A percentile compares a stretch with the other conserved stretches of the same genome.
phyloP scores from a whole-genome alignment of 1,140 invertebrate genomes.

The Lepidostoma basale region DNA sequence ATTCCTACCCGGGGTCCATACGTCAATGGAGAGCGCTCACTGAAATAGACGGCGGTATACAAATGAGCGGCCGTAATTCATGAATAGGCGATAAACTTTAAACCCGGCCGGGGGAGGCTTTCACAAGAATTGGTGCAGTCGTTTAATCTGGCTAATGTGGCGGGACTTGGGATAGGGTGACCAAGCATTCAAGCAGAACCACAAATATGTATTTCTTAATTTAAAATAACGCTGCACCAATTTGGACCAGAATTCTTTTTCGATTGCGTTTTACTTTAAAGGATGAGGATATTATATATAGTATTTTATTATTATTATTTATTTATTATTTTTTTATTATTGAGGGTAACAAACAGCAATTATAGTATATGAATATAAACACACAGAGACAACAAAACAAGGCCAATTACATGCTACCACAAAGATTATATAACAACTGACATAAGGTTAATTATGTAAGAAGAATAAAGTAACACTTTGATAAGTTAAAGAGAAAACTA shows the following conservation, averaged over 20 bases:
- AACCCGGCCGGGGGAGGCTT: constrained; percentile 36
- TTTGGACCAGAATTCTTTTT: too few species aligned
- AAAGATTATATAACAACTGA: too few species aligned
- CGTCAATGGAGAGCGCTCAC: background rate
- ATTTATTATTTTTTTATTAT: background rate
- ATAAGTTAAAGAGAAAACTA: too few species aligned
- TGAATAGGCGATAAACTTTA: constrained; percentile 46
- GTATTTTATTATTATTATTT: background rate
- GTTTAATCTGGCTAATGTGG: constrained; percentile 46
- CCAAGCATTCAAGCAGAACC: background rate
- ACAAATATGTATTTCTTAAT: background rate
- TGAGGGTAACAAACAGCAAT: too few species aligned
- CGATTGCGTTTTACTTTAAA: background rate
- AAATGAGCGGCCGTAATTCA: constrained; percentile 44
- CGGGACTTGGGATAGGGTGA: constrained; percentile 32
- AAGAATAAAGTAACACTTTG: too few species aligned
- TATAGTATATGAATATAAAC: too few species aligned
- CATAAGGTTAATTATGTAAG: too few species aligned
- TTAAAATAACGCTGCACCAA: background rate
- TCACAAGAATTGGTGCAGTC: constrained; percentile 42
- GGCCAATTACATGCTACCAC: too few species aligned
- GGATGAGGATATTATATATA: background rate
- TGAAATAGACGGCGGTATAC: constrained; percentile 21
- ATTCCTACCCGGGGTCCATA: too few species aligned
- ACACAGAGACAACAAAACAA: too few species aligned